Evolutionary conservation across 1,140 invertebrate species (phyloP), one percentile per base, ranked within the genome.

Genomic region (Calycopis cecrops): DNA sequence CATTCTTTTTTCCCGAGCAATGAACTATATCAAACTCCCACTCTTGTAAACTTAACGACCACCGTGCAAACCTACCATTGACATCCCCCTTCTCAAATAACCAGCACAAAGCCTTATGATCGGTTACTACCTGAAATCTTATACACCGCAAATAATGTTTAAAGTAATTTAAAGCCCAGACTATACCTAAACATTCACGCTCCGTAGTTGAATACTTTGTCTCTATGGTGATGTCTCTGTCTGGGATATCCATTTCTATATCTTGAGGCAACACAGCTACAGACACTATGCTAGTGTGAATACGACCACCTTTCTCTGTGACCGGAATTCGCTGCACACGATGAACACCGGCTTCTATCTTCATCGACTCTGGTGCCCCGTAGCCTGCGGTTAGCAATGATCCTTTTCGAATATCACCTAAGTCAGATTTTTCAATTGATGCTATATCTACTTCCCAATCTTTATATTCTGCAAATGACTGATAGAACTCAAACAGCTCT

Each of bases 201-300:
- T n/a, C n/a, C n/a, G n/a, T n/a, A n/a, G n/a, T n/a, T n/a, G n/a
- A n/a, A n/a, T n/a, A n/a, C n/a, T 96, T 99, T 1, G 96, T 95
- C 77, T 99, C 97, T 67, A 99, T 93, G 69, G 91, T 92, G 3
- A 99, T 85, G 79, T 95, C 94, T 55, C 90, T 90, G 0, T 91
- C 89, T 0, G 91, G 74, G 10, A 95, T 88, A 9, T 82, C 62
- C 9, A 94, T 59, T 59, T 94, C 90, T 52, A 93, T 86, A 63
- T 98, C 95, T 62, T 96, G 92, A 3, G 97, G 96, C 21, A 99
- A 82, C 7, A 99, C 91, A 7, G 95, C 91, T 2, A 99, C 94
- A 0, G 96, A 92, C 0, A 93, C 93, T 10, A 97, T 99, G 73
- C 96, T 98, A 0, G 98, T 99, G 75, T 99, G 98, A 53, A 99